These are phyloP conservation scores for Bugulina stolonifera DNA, from an alignment of 2,888 invertebrate species.

Conservation along the genomic window DNA sequence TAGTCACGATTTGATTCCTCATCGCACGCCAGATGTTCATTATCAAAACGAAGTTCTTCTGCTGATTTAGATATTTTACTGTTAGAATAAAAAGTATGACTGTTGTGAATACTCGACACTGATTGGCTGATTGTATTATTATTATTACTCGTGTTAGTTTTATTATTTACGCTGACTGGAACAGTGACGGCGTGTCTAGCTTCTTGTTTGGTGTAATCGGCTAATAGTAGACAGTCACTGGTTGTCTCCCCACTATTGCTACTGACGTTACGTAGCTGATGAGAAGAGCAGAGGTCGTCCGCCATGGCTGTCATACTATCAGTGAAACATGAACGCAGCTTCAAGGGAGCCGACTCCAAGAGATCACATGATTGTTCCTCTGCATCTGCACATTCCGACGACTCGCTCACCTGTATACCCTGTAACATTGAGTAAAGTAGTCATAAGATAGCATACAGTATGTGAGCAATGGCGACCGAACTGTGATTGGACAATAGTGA, in stretches of 20 bases:
- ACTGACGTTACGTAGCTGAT: slow-evolving; percentile 20
- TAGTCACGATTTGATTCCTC: not conserved
- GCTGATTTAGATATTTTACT: not conserved
- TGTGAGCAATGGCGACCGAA: too few species aligned
- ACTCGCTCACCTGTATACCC: slow-evolving; percentile 24
- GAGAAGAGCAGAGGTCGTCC: slow-evolving; percentile 4
- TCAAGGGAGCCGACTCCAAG: not conserved
- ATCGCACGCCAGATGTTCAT: not conserved
- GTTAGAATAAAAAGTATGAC: too few species aligned
- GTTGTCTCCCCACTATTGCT: slow-evolving; percentile 23
- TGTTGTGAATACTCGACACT: too few species aligned
- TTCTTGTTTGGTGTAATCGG: slow-evolving; percentile 22
- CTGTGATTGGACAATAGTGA: too few species aligned
- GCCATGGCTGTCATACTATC: slow-evolving; percentile 23
- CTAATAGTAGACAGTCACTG: not conserved
- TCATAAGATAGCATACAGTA: too few species aligned
- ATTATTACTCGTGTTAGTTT: not conserved
- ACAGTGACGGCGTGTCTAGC: slow-evolving; percentile 22
- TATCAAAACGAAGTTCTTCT: not conserved
- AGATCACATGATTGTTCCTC: not conserved
- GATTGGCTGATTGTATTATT: too few species aligned
- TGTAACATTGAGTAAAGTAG: too few species aligned
- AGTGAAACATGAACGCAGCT: not conserved
- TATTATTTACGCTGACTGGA: not conserved
- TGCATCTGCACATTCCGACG: slow-evolving; percentile 5